phyloP scores from a whole-genome alignment of 2,113 vertebrate species.

The Microtus ochrogaster region DNA sequence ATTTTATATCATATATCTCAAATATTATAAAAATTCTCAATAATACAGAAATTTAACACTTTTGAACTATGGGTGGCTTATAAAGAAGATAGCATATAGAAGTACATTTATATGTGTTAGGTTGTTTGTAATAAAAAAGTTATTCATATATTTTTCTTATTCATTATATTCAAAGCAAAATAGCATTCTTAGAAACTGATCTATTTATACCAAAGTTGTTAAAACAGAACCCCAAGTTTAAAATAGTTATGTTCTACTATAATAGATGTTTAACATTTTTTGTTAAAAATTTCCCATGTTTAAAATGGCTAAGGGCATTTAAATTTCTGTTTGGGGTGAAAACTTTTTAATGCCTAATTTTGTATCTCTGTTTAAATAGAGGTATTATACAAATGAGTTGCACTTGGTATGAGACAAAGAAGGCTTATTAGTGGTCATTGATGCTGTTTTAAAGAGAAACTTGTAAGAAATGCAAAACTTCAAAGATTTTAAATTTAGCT shows the following conservation, averaged over 20 bases:
- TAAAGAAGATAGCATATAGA: background rate
- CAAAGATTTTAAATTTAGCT: background rate
- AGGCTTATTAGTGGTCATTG: background rate
- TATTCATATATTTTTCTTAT: background rate
- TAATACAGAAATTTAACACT: background rate
- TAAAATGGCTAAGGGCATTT: background rate
- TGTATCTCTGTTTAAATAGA: background rate
- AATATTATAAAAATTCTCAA: background rate
- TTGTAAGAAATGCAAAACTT: background rate
- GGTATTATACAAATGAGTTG: background rate
- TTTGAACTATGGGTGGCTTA: background rate
- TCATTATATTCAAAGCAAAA: background rate
- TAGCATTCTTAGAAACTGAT: background rate
- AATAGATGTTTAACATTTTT: background rate
- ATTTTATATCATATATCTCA: too few relatives aligned
- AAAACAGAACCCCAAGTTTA: background rate
- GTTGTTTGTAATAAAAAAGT: background rate
- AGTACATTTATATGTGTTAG: background rate
- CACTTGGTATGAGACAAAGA: background rate
- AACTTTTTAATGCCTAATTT: background rate
- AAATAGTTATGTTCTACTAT: background rate
- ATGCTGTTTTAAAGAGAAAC: background rate
- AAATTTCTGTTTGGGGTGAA: background rate
- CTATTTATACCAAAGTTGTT: background rate
- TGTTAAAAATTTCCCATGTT: background rate